Evolutionary conservation across 1,140 invertebrate species (phyloP), one percentile per base, ranked within the genome.

Genomic region (Musca vetustissima): DNA sequence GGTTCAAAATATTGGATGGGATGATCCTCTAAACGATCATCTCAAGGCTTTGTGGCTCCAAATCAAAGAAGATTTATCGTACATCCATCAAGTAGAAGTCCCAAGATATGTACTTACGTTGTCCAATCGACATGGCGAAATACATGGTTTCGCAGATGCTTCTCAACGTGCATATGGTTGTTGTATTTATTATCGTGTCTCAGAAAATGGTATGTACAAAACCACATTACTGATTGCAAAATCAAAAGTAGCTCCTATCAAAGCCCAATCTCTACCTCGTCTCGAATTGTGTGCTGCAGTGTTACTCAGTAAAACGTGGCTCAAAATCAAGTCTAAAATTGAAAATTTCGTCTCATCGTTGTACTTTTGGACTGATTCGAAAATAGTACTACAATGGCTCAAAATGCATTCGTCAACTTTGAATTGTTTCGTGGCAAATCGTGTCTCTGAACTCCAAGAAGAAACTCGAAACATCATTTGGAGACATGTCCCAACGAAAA

Each of bases 111-210:
- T 66, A 11, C 11, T 50, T 47, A 48, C 53, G 7, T 53, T 28
- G n/a, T 3, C 9, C 15, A 19, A 28, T n/a, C 4, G 19, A 15
- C 17, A 11, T 43, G 19, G 19, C n/a, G 69, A 70, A 66, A 24
- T 70, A 2, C 69, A 70, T 59, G 69, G 69, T 15, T 66, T 70
- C 49, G 55, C 64, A 19, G 66, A 70, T 47, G 65, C 69, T 17
- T 67, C 69, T 6, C 17, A 64, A 64, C 19, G 66, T 2, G 65
- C 69, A 36, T 70, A 70, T 59, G 69, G 66, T 14, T 70, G 69
- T 32, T 67, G 55, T 22, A 52, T 70, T 14, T 70, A 49, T n/a
- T n/a, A n/a, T n/a, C n/a, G n/a, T n/a, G n/a, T n/a, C n/a, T n/a
- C n/a, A n/a, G n/a, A n/a, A n/a, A n/a, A n/a, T n/a, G n/a, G n/a